Conservation (phyloP, 2,888 invertebrate species). For the Panzeria rudis region DNA sequence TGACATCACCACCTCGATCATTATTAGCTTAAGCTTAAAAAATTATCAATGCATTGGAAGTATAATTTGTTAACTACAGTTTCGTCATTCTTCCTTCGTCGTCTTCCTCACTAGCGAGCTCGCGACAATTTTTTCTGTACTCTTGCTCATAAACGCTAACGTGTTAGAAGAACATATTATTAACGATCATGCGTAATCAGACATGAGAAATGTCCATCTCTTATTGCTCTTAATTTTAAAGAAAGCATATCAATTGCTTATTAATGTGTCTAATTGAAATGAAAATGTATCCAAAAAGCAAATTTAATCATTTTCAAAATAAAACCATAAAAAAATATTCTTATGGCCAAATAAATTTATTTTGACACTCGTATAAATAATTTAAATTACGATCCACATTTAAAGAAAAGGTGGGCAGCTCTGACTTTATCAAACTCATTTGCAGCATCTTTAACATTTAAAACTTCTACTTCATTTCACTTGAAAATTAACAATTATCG, state of each 20-base stretch:
- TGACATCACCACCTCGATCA: too few relatives aligned
- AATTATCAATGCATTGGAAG: too few relatives aligned
- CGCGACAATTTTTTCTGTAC: not conserved
- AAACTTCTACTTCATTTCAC: conserved; percentile 47
- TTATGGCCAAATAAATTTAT: conserved; percentile 12
- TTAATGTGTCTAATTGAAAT: not conserved
- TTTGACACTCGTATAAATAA: not conserved
- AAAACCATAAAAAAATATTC: conserved; percentile 9
- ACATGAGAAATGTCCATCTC: not conserved
- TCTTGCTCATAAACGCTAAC: not conserved
- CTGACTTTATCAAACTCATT: conserved; percentile 15
- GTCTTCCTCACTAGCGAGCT: too few relatives aligned
- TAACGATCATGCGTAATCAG: not conserved
- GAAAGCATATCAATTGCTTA: not conserved
- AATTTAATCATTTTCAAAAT: conserved; percentile 5
- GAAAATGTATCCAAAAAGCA: not conserved
- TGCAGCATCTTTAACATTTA: conserved; percentile 30
- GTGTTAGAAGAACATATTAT: not conserved
- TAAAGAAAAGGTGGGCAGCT: conserved; percentile 16
- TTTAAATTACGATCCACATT: conserved; percentile 11
- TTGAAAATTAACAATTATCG: conserved; percentile 60
- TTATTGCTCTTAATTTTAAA: not conserved
- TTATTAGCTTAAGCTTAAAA: too few relatives aligned
- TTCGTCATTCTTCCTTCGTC: too few relatives aligned
- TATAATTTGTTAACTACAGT: too few relatives aligned